Percentiles rank a stretch among this genome's conserved stretches.
Conservation (phyloP, 1,140 invertebrate species). For the Riptortus pedestris region DNA sequence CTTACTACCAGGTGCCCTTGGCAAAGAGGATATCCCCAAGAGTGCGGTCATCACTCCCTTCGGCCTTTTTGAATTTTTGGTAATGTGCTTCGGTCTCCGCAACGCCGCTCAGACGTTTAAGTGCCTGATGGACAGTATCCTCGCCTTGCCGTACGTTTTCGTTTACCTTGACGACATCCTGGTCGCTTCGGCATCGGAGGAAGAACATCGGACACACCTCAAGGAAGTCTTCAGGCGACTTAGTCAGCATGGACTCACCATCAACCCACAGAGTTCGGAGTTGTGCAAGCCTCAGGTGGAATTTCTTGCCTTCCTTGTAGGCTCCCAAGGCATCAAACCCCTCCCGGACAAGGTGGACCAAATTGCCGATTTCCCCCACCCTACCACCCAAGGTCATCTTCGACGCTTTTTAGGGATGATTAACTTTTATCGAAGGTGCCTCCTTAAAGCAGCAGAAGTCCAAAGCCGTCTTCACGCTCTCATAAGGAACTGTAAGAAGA, state of each 20-base stretch:
- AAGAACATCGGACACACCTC: constrained; percentile 30
- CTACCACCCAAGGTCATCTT: too few species aligned
- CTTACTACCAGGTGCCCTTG: constrained; percentile 41
- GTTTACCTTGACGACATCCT: constrained; percentile 34
- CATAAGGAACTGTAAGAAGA: constrained; percentile 19
- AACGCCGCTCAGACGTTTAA: constrained; percentile 24
- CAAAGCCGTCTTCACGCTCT: constrained; percentile 23
- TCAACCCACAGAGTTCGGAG: constrained; percentile 29
- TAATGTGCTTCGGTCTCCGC: constrained; percentile 24
- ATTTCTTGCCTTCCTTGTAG: constrained; percentile 34
- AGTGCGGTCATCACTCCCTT: constrained; percentile 25
- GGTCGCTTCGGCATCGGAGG: constrained; percentile 24
- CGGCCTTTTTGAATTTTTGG: constrained; percentile 23
- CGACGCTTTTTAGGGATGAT: too few species aligned
- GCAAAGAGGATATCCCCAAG: constrained; percentile 31
- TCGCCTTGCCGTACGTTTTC: constrained; percentile 16
- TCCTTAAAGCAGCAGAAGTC: too few species aligned
- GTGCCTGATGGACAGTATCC: constrained; percentile 24
- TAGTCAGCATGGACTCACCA: constrained; percentile 16
- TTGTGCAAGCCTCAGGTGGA: constrained; percentile 8
- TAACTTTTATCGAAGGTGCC: too few species aligned
- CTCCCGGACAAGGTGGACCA: constrained; percentile 30
- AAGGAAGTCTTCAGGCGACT: constrained; percentile 29
- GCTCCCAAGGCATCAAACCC: constrained; percentile 33
- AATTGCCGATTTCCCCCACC: too few species aligned